Evolutionary conservation across 2,113 vertebrate genomes (phyloP), one percentile per base, ranked within the genome.

Genomic region (Nothocercus julius): DNA sequence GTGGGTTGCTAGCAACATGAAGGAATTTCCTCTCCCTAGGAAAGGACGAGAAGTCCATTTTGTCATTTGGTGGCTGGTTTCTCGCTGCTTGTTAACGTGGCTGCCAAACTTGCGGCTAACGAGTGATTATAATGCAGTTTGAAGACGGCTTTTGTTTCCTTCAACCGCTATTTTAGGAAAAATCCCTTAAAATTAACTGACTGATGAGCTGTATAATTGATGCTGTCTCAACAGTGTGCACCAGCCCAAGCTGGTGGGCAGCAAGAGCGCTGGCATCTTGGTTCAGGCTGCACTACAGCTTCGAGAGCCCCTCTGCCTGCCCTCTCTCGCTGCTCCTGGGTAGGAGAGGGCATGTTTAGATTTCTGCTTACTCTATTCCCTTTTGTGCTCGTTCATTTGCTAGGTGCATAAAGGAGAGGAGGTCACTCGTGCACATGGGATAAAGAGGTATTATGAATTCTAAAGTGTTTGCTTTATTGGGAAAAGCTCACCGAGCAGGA

Each of bases 381-480:
- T 95, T 95, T 97, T 96, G 96, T 96, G 92, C 92, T 95, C 68
- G 80, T 91, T 96, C 96, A 89, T 96, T 97, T 96, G 92, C 93
- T 96, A 91, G 95, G 90, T 95, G 95, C 87, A 84, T 88, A 94
- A 89, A 95, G 90, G 96, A 96, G 95, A 91, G 89, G 89, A 96
- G 94, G 94, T 92, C 92, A 93, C 95, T 96, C 89, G 96, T 85
- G 93, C 95, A 87, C 94, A 92, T 85, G 90, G 96, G 95, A 96
- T 97, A 96, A 96, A 95, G 95, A 86, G 89, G 91, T 94, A 94
- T 97, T 97, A 96, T 93, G 94, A 97, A 97, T 97, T 96, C 93
- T 90, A 95, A 93, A 97, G 89, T 95, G 90, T 97, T 97, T 96
- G 90, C 95, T 97, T 97, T 97, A 95, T 95, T 91, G 94, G 93